Conservation (phyloP, 2,113 vertebrate genomes). For the Pelvicachromis taeniatus region DNA sequence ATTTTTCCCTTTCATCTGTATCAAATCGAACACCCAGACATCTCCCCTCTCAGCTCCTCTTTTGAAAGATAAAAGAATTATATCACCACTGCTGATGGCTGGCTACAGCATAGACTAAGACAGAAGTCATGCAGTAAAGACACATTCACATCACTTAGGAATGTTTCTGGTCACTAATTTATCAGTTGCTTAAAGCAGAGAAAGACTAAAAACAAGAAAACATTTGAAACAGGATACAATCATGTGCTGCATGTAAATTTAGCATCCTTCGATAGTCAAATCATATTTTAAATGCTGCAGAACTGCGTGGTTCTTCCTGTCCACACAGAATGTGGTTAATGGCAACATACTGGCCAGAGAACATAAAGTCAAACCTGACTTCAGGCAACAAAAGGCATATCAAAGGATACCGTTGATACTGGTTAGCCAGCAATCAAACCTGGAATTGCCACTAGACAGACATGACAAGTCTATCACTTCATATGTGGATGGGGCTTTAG, state of each 20-base stretch:
- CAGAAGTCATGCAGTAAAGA: background rate
- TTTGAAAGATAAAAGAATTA: slow-evolving; percentile 24
- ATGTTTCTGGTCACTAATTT: background rate
- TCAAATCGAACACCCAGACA: slow-evolving; percentile 21
- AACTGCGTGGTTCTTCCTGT: background rate
- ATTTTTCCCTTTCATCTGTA: slow-evolving; percentile 54
- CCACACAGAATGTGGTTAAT: background rate
- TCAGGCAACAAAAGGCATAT: background rate
- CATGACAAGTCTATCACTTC: background rate
- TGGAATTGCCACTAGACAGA: background rate
- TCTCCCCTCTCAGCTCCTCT: background rate
- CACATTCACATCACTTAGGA: background rate
- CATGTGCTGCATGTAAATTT: background rate
- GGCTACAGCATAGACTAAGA: background rate
- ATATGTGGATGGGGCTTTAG: background rate
- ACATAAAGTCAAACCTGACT: background rate
- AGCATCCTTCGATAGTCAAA: background rate
- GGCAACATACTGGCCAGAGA: background rate
- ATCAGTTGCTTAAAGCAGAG: background rate
- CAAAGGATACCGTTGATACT: background rate
- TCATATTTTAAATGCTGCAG: background rate
- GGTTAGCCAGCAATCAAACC: background rate
- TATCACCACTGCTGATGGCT: slow-evolving; percentile 1
- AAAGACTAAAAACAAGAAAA: background rate
- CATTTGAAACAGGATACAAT: background rate